Base-by-base conservation (phyloP, 2,888 invertebrate species). In the Acutogordius australiensis region DNA sequence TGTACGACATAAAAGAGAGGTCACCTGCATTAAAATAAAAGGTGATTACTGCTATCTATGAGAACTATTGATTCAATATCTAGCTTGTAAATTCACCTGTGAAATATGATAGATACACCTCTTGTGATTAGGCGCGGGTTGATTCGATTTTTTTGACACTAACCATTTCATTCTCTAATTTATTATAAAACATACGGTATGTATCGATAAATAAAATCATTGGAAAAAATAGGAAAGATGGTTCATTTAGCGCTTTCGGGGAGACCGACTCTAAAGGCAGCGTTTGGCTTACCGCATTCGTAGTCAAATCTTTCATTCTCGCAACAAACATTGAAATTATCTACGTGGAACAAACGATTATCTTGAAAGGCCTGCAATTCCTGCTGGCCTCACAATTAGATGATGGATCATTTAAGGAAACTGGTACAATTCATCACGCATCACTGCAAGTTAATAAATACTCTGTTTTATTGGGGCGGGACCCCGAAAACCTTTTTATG, bases 201-300 rank as follows among this genome's bases (percentile, higher is more conserved):
- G n/a, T n/a, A n/a, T n/a, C 94, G 67, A 76, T 94, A 68, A 84
- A 81, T 1, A 94, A 82, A 71, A n/a, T n/a, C n/a, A n/a, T n/a
- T 79, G 80, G 61, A n/a, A n/a, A n/a, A n/a, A n/a, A n/a, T n/a
- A 80, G 82, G 63, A 68, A 74, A 0, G 88, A 90, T 69, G 87
- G 88, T 0, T 88, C 88, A 0, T 94, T 90, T 71, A 78, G 82
- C 71, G 78, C 85, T 64, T 86, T 85, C 68, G 85, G 84, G 21
- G 72, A 77, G 66, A 68, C 77, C 65, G 77, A 81, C 72, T 66
- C 76, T 65, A 72, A 75, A 66, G 77, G 84, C 68, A 77, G 86
- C 69, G 78, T 85, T 63, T 83, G 88, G 83, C 71, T 86, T 62
- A 84, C 85, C 1, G 84, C 85, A 0, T 85, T 85, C 68, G 83